Conservation (phyloP, 2,888 invertebrate genomes). For the Chydorus sphaericus region DNA sequence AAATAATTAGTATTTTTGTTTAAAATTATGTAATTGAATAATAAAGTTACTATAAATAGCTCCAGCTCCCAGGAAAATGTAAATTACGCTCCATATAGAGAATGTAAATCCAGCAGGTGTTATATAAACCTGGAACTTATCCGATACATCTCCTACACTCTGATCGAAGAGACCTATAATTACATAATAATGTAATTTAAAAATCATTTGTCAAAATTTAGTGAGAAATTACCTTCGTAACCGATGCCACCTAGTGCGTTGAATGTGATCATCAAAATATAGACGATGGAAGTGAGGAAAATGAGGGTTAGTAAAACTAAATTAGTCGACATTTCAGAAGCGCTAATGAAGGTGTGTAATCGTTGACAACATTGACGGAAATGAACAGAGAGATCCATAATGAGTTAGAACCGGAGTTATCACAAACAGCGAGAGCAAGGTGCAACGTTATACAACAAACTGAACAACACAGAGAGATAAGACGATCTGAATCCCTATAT, state of each 20-base stretch:
- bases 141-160: conserved; percentile 18
- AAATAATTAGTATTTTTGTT: not conserved
- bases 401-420: too few relatives aligned
- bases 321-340: too few relatives aligned
- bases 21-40: too few relatives aligned
- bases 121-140: conserved; percentile 16
- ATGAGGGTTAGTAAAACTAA: too few relatives aligned
- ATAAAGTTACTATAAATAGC: conserved; percentile 18
- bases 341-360: too few relatives aligned
- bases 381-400: too few relatives aligned
- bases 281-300: not conserved
- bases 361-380: too few relatives aligned
- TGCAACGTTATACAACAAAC: too few relatives aligned
- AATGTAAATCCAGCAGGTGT: conserved; percentile 20
- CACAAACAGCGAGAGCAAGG: too few relatives aligned
- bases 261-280: not conserved
- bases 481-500: too few relatives aligned
- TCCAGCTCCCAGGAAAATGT: conserved; percentile 17
- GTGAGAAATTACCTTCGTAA: not conserved
- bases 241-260: not conserved
- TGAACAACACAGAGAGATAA: too few relatives aligned
- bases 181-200: not conserved
- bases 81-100: conserved; percentile 20
- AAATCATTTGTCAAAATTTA: not conserved
- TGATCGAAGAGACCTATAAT: conserved; percentile 17